Conservation (phyloP, 2,797 vertebrate genomes). For the Macropus fuliginosus region DNA sequence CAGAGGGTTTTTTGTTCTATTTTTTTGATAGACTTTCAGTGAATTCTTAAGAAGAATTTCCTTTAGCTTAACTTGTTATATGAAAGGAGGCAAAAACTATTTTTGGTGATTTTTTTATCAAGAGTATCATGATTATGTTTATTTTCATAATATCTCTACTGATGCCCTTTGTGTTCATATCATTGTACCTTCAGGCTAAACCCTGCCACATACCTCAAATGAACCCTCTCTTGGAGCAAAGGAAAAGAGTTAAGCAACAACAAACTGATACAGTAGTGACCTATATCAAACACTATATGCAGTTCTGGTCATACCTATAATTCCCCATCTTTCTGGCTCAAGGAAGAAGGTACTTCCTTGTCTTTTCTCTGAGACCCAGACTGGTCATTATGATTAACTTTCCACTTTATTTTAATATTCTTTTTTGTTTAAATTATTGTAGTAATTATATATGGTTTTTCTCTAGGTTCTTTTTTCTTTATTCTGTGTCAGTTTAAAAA, state of each 20-base stretch:
- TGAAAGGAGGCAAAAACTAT: not conserved
- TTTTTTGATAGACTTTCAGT: constrained; percentile 85
- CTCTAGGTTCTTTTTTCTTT: not conserved
- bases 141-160: not conserved
- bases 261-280: not conserved
- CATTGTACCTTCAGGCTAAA: not conserved
- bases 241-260: not conserved
- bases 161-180: not conserved
- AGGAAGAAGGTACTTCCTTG: not conserved
- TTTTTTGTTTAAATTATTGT: not conserved
- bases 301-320: not conserved
- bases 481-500: not conserved
- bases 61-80: not conserved
- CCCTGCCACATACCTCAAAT: not conserved
- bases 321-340: not conserved
- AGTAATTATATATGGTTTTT: not conserved
- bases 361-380: too few species aligned
- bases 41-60: constrained; percentile 64
- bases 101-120: too few species aligned
- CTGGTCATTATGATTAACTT: too few species aligned
- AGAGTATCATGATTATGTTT: not conserved
- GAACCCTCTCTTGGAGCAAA: not conserved
- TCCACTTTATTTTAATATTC: too few species aligned
- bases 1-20: not conserved
- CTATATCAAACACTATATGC: not conserved